A percentile compares a stretch with the other conserved stretches of the same genome.
phyloP scores from a whole-genome alignment of 2,797 vertebrate species.

The Alosa sapidissima region DNA sequence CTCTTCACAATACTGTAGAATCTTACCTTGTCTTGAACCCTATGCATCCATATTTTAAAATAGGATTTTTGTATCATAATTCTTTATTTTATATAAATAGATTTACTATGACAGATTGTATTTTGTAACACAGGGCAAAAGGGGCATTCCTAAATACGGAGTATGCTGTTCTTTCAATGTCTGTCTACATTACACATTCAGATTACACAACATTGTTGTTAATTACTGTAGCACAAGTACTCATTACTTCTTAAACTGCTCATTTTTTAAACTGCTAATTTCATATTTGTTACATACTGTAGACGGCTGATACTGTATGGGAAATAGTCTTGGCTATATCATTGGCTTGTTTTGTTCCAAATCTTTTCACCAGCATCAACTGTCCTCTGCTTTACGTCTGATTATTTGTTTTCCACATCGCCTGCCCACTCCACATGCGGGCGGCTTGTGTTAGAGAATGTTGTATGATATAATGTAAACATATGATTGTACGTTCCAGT shows the following conservation, averaged over 20 bases:
- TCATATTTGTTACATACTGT: neutral
- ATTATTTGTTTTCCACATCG: neutral
- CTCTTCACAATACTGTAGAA: constrained; percentile 25
- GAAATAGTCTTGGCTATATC: neutral
- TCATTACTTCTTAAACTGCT: neutral
- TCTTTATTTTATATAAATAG: constrained; percentile 53
- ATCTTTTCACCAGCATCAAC: neutral
- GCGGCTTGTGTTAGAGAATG: constrained; percentile 18
- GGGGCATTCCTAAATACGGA: constrained; percentile 12
- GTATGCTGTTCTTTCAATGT: constrained; percentile 9
- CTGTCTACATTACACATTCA: constrained; percentile 1
- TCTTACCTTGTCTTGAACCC: constrained; percentile 18
- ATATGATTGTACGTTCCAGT: constrained; percentile 49
- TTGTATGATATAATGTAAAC: constrained; percentile 40
- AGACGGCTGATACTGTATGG: neutral
- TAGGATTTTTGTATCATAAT: constrained; percentile 55
- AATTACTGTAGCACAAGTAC: constrained; percentile 1
- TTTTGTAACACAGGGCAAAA: neutral
- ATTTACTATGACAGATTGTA: constrained; percentile 34
- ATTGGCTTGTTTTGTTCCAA: neutral
- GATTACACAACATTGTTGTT: constrained; percentile 7
- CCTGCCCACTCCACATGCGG: neutral
- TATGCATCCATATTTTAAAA: constrained; percentile 37
- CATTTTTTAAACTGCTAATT: neutral
- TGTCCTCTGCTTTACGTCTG: neutral